These are phyloP conservation scores for Agelastica alni DNA, from an alignment of 2,888 invertebrate genomes.

Conservation along the genomic window DNA sequence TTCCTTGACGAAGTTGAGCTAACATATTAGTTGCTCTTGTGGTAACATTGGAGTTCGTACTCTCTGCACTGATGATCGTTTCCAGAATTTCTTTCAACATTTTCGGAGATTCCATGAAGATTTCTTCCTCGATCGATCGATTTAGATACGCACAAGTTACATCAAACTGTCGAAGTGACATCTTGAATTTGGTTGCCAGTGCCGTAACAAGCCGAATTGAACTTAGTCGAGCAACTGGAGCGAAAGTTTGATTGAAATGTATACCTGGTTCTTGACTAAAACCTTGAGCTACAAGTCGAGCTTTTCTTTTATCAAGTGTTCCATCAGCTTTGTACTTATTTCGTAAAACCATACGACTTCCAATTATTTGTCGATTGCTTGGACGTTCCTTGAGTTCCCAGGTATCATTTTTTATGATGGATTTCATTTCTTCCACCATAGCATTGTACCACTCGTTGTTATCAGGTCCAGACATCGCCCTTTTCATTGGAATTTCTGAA, in stretches of 20 bases:
- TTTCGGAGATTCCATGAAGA: constrained; percentile 31
- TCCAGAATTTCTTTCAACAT: neutral
- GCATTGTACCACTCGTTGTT: constrained; percentile 24
- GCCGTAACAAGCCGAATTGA: constrained; percentile 14
- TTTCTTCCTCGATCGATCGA: constrained; percentile 25
- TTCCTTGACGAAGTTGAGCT: too few species aligned
- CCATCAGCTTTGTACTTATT: constrained; percentile 37
- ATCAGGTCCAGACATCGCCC: constrained; percentile 21
- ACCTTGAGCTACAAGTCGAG: constrained; percentile 8
- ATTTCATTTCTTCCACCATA: constrained; percentile 28
- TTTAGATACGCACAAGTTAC: constrained; percentile 23
- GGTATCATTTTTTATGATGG: too few species aligned
- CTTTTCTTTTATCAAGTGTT: constrained; percentile 22
- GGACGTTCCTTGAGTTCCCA: too few species aligned
- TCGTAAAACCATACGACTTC: constrained; percentile 34
- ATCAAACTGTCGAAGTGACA: constrained; percentile 28
- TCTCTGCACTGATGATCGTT: too few species aligned
- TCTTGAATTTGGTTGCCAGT: constrained; percentile 24
- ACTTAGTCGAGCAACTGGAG: constrained; percentile 8
- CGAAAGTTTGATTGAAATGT: constrained; percentile 17
- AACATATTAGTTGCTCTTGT: too few species aligned
- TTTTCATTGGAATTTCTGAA: constrained; percentile 1
- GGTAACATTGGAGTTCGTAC: too few species aligned
- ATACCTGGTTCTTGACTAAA: constrained; percentile 13
- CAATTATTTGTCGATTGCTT: constrained; percentile 26